Percentiles rank a stretch among this genome's conserved stretches.
Conservation (phyloP, 2,888 invertebrate genomes). For the Dasysyrphus albostriatus region DNA sequence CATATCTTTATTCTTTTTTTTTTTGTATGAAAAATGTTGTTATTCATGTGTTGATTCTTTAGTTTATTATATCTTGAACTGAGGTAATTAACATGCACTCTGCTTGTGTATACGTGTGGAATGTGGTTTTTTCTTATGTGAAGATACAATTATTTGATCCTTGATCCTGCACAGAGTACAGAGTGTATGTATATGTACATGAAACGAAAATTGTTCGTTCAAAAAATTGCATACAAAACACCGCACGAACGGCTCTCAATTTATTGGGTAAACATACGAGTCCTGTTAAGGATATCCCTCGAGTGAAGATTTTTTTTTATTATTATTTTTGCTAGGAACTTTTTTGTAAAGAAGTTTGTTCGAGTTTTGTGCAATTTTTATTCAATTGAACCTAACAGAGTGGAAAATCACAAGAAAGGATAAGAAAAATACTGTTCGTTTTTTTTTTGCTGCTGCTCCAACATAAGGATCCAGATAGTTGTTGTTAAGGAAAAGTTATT, state of each 20-base stretch:
- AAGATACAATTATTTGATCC: slow-evolving; percentile 49
- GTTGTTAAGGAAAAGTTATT: slow-evolving; percentile 23
- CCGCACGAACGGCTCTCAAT: slow-evolving; percentile 60
- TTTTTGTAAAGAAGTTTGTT: slow-evolving; percentile 23
- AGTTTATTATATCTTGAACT: slow-evolving; percentile 68
- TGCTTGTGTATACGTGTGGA: slow-evolving; percentile 48
- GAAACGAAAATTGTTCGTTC: not conserved
- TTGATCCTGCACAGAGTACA: slow-evolving; percentile 7
- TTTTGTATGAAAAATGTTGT: slow-evolving; percentile 33
- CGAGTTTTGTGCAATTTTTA: slow-evolving; percentile 27
- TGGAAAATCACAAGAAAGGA: slow-evolving; percentile 42
- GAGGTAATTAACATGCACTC: slow-evolving; percentile 71
- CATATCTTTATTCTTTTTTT: slow-evolving; percentile 36
- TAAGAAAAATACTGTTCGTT: slow-evolving; percentile 16
- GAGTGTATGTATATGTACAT: not conserved
- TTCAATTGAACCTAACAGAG: slow-evolving; percentile 50
- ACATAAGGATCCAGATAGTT: slow-evolving; percentile 20
- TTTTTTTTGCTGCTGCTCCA: not conserved
- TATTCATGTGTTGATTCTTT: slow-evolving; percentile 71
- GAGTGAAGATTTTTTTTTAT: not conserved
- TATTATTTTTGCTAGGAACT: not conserved
- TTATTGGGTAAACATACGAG: slow-evolving; percentile 48
- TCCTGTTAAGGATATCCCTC: slow-evolving; percentile 44
- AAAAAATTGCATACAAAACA: slow-evolving; percentile 43
- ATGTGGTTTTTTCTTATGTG: slow-evolving; percentile 26